Evolutionary conservation across 2,888 invertebrate genomes (phyloP), one percentile per base, ranked within the genome.

Genomic region (Merodon equestris): DNA sequence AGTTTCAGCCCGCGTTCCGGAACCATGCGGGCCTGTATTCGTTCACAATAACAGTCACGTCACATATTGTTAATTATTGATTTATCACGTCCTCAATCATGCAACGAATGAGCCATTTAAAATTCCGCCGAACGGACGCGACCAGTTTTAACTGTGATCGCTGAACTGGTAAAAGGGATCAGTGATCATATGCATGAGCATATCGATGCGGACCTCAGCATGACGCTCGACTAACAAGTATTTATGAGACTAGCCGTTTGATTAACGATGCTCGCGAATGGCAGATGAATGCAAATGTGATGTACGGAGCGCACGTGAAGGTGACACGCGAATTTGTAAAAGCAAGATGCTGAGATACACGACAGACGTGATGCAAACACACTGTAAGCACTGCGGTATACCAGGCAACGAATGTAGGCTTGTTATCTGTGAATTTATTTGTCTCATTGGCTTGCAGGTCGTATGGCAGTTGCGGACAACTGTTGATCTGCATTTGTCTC

Each of bases 1-100:
- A 27, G 27, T 27, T 27, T 7, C 27, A 27, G 27, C 7, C 7
- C 27, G 27, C 7, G 27, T 27, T 7, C 36, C 44, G 50, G 53
- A 60, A 64, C 48, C 58, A 19, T 45, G 50, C 45, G 72, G 38
- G 61, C 44, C 27, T 27, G 7, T 27, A 63, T 54, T 48, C 58
- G 54, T 40, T 48, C 18, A 14, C 27, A 64, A 36, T 18, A 58
- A 58, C 58, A 54, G 58, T 53, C 38, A 60, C 13, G 74, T 79
- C 74, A 68, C 64, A 74, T 68, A 70, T 79, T 79, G 79, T 79
- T 79, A 74, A 74, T 79, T 79, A 79, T 79, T 79, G 79, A 79
- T 79, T 79, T 74, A 79, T 79, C 79, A 79, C 79, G 63, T 79
- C 74, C 36, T 79, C 79, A 74, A 79, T 79, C 79, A 79, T 74